These are phyloP conservation scores for Cartodere bifasciata DNA, from an alignment of 2,888 invertebrate genomes.

Conservation along the genomic window DNA sequence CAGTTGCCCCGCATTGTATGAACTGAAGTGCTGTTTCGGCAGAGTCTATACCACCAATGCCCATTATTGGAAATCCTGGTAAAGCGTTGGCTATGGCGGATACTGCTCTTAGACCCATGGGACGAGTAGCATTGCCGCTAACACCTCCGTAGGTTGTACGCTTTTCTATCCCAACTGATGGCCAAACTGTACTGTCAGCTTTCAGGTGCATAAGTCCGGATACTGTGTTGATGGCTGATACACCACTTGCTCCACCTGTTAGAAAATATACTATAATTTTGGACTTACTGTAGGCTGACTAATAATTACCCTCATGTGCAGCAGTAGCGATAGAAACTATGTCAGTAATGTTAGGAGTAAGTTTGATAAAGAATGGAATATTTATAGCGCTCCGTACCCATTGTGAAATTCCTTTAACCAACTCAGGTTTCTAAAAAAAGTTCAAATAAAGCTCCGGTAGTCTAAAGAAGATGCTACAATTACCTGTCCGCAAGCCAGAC, in stretches of 20 bases:
- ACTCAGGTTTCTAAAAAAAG: constrained; percentile 56
- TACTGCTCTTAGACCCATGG: constrained; percentile 84
- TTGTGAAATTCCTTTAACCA: constrained; percentile 77
- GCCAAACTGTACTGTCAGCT: constrained; percentile 81
- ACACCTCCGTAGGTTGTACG: constrained; percentile 91
- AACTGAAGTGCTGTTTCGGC: constrained; percentile 94
- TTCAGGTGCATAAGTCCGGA: constrained; percentile 85
- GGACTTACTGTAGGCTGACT: neutral
- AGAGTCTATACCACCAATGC: constrained; percentile 91
- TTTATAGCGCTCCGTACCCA: constrained; percentile 82
- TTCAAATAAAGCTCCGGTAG: no score
- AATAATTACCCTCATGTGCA: constrained; percentile 61
- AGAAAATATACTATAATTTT: no score
- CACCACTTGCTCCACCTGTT: constrained; percentile 81
- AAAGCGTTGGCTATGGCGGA: constrained; percentile 74
- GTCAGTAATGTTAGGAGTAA: constrained; percentile 96
- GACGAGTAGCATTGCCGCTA: constrained; percentile 82
- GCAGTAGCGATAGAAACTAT: constrained; percentile 81
- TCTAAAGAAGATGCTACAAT: constrained; percentile 1
- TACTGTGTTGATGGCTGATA: constrained; percentile 95
- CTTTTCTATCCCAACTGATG: constrained; percentile 68
- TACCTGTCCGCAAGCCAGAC: constrained; percentile 94
- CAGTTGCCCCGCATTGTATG: constrained; percentile 82
- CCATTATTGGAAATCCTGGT: constrained; percentile 73
- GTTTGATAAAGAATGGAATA: constrained; percentile 93